phyloP scores from a whole-genome alignment of 35 echinoderm and acorn worm genomes.

The Ophioderma brevispina region DNA sequence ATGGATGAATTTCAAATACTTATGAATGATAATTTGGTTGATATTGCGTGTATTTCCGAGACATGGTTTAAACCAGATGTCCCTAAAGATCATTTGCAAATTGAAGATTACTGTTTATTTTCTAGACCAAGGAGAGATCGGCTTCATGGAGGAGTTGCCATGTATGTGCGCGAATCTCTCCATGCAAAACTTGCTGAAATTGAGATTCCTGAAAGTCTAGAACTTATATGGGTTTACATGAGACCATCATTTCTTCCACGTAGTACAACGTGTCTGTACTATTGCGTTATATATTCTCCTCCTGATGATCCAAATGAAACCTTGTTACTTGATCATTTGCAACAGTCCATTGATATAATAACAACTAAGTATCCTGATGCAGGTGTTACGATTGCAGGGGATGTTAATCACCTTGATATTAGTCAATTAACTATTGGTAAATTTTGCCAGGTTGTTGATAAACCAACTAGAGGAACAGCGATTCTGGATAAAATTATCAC shows the following conservation, averaged over 20 bases:
- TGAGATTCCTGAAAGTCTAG: conserved; percentile 6
- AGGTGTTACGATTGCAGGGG: not conserved
- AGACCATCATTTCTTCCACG: not conserved
- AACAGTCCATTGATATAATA: no score
- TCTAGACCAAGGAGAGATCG: not conserved
- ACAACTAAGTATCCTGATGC: not conserved
- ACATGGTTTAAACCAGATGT: conserved; percentile 17
- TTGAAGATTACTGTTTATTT: not conserved
- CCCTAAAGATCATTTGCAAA: not conserved
- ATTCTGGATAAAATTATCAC: conserved; percentile 34
- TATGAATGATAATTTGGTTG: not conserved
- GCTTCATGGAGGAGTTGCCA: not conserved
- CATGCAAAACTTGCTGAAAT: not conserved
- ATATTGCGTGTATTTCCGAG: not conserved
- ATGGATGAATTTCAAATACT: conserved; percentile 14
- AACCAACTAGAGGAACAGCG: conserved; percentile 30
- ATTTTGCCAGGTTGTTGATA: conserved; percentile 12
- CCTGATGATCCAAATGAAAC: not conserved
- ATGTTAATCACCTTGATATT: conserved; percentile 3
- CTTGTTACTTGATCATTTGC: not conserved
- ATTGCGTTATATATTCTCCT: conserved; percentile 2
- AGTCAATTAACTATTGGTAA: not conserved
- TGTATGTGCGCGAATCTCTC: conserved; percentile 11
- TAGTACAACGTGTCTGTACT: not conserved
- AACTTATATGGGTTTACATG: conserved; percentile 13